These are phyloP conservation scores for Tiliqua scincoides DNA, from an alignment of 2,113 vertebrate species.

Conservation along the genomic window DNA sequence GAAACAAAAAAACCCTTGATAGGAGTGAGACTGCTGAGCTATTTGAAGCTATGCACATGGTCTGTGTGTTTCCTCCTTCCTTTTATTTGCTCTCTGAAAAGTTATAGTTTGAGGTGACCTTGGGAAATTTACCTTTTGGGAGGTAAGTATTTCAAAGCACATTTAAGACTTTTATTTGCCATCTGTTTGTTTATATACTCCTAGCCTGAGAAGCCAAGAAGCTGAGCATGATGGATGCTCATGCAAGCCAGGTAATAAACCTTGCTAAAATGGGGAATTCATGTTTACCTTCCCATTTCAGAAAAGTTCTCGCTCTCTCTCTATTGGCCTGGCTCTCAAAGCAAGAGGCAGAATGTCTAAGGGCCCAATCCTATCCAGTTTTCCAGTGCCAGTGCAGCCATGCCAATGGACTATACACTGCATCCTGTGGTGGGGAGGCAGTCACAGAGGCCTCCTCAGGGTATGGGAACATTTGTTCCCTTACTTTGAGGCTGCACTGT, in stretches of 20 bases:
- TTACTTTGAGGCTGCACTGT: too few species aligned
- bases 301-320: neutral
- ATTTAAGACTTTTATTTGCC: constrained; percentile 44
- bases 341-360: neutral
- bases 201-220: constrained; percentile 27
- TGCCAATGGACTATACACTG: too few species aligned
- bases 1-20: neutral
- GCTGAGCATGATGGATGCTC: neutral
- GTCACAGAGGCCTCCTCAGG: too few species aligned
- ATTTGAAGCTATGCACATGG: neutral
- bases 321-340: neutral
- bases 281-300: constrained; percentile 1
- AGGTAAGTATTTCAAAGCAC: constrained; percentile 21
- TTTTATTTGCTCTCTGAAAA: constrained; percentile 3
- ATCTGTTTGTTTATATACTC: constrained; percentile 36
- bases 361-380: too few species aligned
- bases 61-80: neutral
- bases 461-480: too few species aligned
- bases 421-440: too few species aligned
- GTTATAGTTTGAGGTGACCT: constrained; percentile 17
- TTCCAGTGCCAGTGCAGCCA: too few species aligned
- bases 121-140: constrained; percentile 14
- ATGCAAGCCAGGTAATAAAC: constrained; percentile 23
- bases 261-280: neutral
- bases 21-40: neutral